A percentile compares a stretch with the other conserved stretches of the same genome.
Conservation (phyloP, 1,140 invertebrate species). For the Gonioctena quinquepunctata region DNA sequence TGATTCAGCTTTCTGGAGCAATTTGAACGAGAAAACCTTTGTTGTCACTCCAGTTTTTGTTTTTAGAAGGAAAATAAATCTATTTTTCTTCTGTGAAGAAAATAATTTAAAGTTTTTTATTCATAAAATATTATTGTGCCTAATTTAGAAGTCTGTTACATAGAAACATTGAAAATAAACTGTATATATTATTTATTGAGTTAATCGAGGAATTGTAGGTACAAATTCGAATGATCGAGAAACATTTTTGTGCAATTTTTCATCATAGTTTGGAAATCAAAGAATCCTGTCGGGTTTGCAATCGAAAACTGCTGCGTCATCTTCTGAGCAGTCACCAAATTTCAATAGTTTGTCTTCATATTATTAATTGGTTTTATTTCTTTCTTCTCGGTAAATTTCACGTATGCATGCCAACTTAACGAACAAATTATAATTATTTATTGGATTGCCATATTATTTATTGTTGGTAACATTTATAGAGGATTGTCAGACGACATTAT, state of each 20-base stretch:
- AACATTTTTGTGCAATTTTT: neutral
- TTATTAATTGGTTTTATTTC: too few species aligned
- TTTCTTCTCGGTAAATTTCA: too few species aligned
- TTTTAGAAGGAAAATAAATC: too few species aligned
- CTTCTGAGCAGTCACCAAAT: too few species aligned
- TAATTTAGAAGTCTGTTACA: neutral
- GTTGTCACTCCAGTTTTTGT: too few species aligned
- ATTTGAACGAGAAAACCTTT: too few species aligned
- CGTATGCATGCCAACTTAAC: neutral
- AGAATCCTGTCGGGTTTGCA: neutral
- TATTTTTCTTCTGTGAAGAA: neutral
- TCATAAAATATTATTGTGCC: neutral
- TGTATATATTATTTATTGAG: neutral
- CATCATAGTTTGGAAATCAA: neutral
- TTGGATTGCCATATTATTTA: neutral
- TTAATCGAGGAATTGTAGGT: neutral
- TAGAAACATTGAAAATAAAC: neutral
- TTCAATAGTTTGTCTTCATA: too few species aligned
- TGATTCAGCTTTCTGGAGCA: too few species aligned
- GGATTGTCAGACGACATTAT: too few species aligned
- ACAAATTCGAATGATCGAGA: neutral
- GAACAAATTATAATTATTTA: neutral
- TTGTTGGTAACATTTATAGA: neutral
- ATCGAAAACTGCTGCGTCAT: too few species aligned
- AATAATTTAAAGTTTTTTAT: neutral